Evolutionary conservation across 2,113 vertebrate genomes (phyloP), one percentile per base, ranked within the genome.

Genomic region (Tragelaphus scriptus): DNA sequence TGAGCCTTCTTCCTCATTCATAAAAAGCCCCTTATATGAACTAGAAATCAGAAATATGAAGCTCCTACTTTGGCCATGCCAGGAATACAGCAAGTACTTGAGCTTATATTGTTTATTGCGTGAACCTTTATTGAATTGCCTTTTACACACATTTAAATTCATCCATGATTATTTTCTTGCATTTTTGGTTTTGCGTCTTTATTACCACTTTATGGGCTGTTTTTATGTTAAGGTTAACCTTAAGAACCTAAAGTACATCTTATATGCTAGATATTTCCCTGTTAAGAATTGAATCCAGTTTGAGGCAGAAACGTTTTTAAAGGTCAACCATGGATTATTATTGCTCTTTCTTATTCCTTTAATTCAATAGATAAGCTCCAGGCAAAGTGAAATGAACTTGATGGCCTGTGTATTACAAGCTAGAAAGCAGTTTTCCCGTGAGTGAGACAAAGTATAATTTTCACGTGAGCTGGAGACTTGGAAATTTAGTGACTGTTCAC

Each of bases 331-430:
- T 68, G 23, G 19, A 30, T 90, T 59, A 47, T 86, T 87, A 77
- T 91, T 92, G 36, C 21, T 93, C 40, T 90, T 94, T n/a, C 15
- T 96, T 93, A 85, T 90, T 95, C 25, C 44, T 92, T 81, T 92
- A 94, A 93, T 97, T 96, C 53, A 86, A 2, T 51, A 94, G 47
- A 51, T 91, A 61, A 91, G 53, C 80, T 84, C 49, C 75, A 91
- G 80, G 91, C 87, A 93, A 71, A 89, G 59, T 94, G 91, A 95
- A 97, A 84, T 97, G 36, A 95, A 89, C 21, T 65, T 58, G 32
- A 30, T 95, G 28, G 82, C 21, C 81, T 88, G 2, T 65, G 44
- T 68, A 25, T 91, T 47, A 53, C 7, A 96, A 81, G 63, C 55
- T 84, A 28, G 40, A 84, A 68, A 96, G 95, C 56, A 93, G 61